Conservation (phyloP, 2,888 invertebrate species). For the Campoplex nolae region DNA sequence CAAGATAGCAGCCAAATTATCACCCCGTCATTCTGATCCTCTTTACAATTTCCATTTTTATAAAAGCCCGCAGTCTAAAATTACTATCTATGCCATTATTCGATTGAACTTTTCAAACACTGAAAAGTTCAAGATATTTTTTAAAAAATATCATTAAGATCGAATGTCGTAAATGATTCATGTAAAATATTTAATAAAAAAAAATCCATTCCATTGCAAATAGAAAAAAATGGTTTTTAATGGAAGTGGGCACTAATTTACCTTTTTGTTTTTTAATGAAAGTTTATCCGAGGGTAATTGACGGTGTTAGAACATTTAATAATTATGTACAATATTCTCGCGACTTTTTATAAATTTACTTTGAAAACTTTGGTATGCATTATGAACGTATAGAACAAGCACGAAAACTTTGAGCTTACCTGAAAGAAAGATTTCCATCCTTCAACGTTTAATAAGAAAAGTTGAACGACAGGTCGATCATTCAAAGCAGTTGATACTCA, state of each 20-base stretch:
- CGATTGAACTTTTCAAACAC: background rate
- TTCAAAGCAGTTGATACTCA: background rate
- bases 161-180: background rate
- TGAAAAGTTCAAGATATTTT: too few species aligned
- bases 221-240: too few species aligned
- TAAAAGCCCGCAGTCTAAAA: background rate
- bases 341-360: background rate
- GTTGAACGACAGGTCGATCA: constrained; percentile 40
- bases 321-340: background rate
- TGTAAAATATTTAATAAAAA: background rate
- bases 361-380: background rate
- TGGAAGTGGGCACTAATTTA: background rate
- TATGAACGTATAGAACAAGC: background rate
- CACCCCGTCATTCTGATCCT: background rate
- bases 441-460: constrained; percentile 44
- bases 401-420: constrained; percentile 23
- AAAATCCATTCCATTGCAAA: background rate
- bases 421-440: constrained; percentile 11
- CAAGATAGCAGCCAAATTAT: background rate
- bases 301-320: background rate
- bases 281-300: background rate
- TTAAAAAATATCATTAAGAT: too few species aligned
- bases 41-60: background rate
- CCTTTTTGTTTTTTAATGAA: background rate
- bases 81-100: too few species aligned